phyloP scores from a whole-genome alignment of 2,888 invertebrate species.

The Leptopilina myrica region DNA sequence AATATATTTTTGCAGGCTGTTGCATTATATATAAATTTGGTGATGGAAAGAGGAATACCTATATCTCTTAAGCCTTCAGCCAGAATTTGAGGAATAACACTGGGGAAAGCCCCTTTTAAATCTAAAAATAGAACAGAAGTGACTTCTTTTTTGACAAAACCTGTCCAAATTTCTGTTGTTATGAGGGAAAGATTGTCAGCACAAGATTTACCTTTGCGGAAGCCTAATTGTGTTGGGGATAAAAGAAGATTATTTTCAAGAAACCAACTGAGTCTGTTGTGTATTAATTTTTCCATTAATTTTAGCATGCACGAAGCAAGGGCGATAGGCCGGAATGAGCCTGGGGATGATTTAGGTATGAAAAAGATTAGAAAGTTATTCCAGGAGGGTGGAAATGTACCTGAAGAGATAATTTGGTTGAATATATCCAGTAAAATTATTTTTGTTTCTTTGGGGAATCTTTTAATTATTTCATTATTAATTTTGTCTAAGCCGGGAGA shows the following conservation, averaged over 20 bases:
- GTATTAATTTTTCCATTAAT: conserved; percentile 3
- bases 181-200: conserved; percentile 45
- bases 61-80: conserved; percentile 43
- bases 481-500: too few species aligned
- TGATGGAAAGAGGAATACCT: conserved; percentile 33
- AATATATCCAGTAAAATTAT: too few species aligned
- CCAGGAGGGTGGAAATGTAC: too few species aligned
- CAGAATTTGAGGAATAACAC: conserved; percentile 43
- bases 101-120: conserved; percentile 48
- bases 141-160: not conserved
- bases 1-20: not conserved
- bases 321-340: not conserved
- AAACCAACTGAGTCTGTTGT: conserved; percentile 44
- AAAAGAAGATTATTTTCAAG: conserved; percentile 44
- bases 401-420: too few species aligned
- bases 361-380: too few species aligned
- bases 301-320: conserved; percentile 11
- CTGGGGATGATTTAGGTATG: too few species aligned
- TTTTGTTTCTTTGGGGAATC: too few species aligned
- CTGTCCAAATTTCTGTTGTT: conserved; percentile 34
- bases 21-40: not conserved
- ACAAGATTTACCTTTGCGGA: conserved; percentile 49
- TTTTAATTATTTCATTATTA: too few species aligned
- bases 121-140: conserved; percentile 44
- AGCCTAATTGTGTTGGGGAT: conserved; percentile 44